Evolutionary conservation across 2,888 invertebrate genomes (phyloP), one percentile per base, ranked within the genome.

Genomic region (Dascillus cervinus): DNA sequence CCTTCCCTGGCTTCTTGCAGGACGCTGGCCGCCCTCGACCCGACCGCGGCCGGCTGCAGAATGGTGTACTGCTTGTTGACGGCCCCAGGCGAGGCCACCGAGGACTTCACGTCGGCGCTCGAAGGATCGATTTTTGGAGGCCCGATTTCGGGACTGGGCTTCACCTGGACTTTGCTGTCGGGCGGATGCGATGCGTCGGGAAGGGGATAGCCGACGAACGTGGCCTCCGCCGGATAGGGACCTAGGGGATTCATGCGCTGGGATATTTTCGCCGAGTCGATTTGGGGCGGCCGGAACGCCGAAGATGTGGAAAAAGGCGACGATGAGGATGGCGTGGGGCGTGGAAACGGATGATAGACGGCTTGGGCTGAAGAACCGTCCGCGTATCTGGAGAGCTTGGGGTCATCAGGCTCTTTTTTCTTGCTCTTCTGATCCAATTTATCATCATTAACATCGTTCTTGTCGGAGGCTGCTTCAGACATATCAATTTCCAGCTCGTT

Each of bases 61-160:
- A 87, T 87, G 38, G 88, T 89, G 58, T 88, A 89, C 60, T 88
- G 87, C 65, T 89, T 89, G 38, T 79, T 78, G 66, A 72, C 52
- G 47, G 60, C 51, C 53, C 52, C 68, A 13, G 66, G 66, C 31
- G 67, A 66, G 44, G 57, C 58, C 22, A 58, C 47, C 13, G 52
- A 47, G 11, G 49, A 30, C 32, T 46, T 46, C 8, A 37, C 44
- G 35, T 42, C 42, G 25, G 26, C 20, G 13, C 28, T 35, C 11
- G 30, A 26, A 29, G 55, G 58, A 22, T 50, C 55, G 22, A 56
- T 49, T 11, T 55, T 47, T 1, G 58, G 34, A 31, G 60, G 45
- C 26, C 43, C 42, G 6, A 48, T 31, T 44, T 49, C 53, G 1
- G 49, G 33, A 39, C 37, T 35, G 26, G 56, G 40, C 56, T 71